Evolutionary conservation across 2,113 vertebrate species (phyloP), one percentile per base, ranked within the genome.

Genomic region (Proterorhinus semilunaris): DNA sequence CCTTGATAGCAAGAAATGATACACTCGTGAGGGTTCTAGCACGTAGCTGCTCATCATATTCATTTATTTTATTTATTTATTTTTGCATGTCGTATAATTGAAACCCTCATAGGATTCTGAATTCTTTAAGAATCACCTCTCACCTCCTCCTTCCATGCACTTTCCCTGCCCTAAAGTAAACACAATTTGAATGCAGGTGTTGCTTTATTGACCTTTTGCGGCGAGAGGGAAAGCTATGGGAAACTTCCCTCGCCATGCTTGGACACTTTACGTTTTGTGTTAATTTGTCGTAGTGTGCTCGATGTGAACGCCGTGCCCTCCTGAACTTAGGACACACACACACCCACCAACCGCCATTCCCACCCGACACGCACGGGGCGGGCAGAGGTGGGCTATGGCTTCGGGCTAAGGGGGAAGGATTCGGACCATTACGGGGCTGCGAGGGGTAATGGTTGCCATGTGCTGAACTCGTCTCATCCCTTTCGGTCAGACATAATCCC

Each of bases 381-480:
- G 86, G 85, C 78, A 83, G 89, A 92, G 90, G 90, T 89, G 90
- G 89, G 89, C 88, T 36, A 36, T 91, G 84, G 87, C 91, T 91
- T 83, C 88, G 90, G 90, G 90, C 92, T 83, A 36, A 36, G 27
- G 27, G 88, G 89, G 89, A 88, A 90, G 90, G 86, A 90, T 89
- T 36, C 84, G 89, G 89, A 83, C 91, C 87, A 93, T 94, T 94
- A 94, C 87, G 91, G 88, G 86, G 89, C 6, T n/a, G 50, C 13
- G 50, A 7, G 82, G 83, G 81, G 84, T 94, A 94, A 94, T 94
- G 86, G 92, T 91, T 93, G 92, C 93, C 92, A 94, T 93, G 91
- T 94, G 93, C 83, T 52, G 83, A 36, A 64, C 72, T 79, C 82
- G 87, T 88, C 87, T 87, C 85, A 91, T 85, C 85, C 89, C 82